Base-by-base conservation (phyloP, 2,113 vertebrate genomes). In the Colius striatus region DNA sequence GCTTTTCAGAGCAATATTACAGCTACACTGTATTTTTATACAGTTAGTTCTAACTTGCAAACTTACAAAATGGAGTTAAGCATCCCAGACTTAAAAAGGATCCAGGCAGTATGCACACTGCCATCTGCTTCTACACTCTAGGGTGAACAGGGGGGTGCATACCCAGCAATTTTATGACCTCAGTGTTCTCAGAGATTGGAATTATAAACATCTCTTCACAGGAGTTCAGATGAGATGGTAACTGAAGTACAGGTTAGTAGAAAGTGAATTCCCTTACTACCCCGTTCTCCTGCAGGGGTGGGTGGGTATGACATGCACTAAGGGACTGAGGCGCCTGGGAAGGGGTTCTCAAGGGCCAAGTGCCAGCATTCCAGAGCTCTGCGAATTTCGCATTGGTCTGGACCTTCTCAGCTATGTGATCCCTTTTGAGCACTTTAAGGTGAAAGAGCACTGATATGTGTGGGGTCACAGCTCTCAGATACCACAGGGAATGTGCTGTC, bases 21-120 rank as follows among this genome's bases (percentile, higher is more conserved):
- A 90, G 54, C 92, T 82, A 41, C 51, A 94, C 96, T 97, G 91
- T 96, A 95, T 96, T 97, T 94, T 88, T 54, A 96, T 97, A 96
- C 82, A 97, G 91, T 77, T 62, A 62, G 84, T 92, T n/a, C n/a
- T 89, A 81, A 75, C 93, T 89, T 97, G 93, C 95, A 96, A 84
- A 92, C 91, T 94, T 95, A 89, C 82, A 89, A 93, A 95, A 60
- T 38, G 67, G 68, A 85, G 75, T 75, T 73, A 65, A 89, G 47
- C 78, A 70, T 88, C 93, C 90, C 87, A 68, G 57, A 87, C 94
- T 73, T 72, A 41, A 82, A 87, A 93, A 30, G 50, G 19, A 84
- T 84, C 53, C 80, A 32, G 76, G 87, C 73, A 72, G 75, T 61
- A 6, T n/a, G 27, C 51, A 36, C 18, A 62, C 81, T 77, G 67